Evolutionary conservation across 2,113 vertebrate species (phyloP), one percentile per base, ranked within the genome.

Genomic region (Lasiurus borealis): DNA sequence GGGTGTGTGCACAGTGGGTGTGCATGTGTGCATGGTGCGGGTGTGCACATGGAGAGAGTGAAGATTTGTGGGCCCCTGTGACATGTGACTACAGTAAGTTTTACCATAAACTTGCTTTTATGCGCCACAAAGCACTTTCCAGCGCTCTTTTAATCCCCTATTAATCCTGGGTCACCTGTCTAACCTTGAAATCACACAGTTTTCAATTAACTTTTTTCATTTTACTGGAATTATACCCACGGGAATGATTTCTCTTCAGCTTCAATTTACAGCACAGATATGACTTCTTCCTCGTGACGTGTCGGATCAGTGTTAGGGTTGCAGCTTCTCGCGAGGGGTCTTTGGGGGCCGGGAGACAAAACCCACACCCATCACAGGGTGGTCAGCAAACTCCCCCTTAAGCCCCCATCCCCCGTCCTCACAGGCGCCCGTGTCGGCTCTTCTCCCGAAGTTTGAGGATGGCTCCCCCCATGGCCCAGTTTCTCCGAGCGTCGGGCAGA

Each of bases 161-260:
- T 46, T 40, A 71, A 83, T 62, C 69, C 78, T 18, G n/a, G 40
- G 48, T 73, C 87, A 19, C 0, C 46, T 12, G 3, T 84, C 85
- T 81, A 50, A 76, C 66, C 71, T 72, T 52, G 71, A 90, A 48
- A 81, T 80, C 62, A 71, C 78, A 54, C 12, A 21, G 15, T 10
- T 73, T 78, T 21, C 54, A 88, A 40, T 94, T 59, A 27, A 12
- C 68, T 78, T 83, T 76, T 80, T 76, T 81, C 95, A 44, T 64
- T 84, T 69, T 31, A 27, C 54, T 31, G 44, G 78, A 84, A 85
- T 90, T 80, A 80, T 71, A 18, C 87, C 64, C 88, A 46, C 19
- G 59, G 75, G 40, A 23, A 75, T 93, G 16, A 66, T n/a, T 86
- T 77, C 29, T 86, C 69, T 72, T 69, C 23, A 23, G 15, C 48